Evolutionary conservation across 2,797 vertebrate species (phyloP), one percentile per base, ranked within the genome.

Genomic region (Spea hammondii): DNA sequence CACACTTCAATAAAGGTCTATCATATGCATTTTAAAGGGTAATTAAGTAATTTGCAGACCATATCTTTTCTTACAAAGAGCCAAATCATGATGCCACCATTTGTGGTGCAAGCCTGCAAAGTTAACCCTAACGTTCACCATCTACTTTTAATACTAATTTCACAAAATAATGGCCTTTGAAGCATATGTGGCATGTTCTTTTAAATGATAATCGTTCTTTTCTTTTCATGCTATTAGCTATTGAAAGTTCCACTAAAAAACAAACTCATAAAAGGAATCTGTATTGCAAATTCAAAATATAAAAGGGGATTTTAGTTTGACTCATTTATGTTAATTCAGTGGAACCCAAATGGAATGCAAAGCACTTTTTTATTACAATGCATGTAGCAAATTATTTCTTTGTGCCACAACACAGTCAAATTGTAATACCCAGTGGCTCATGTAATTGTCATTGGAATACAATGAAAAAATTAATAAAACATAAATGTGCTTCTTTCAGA

Each of bases 401-500:
- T 77, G 65, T 81, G 69, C 46, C 55, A 69, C 62, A 77, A 65
- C 60, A 48, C 49, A 54, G 54, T 67, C 70, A 77, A 62, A 77
- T 74, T 73, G 70, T 73, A 82, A 72, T 77, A 77, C 50, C 54
- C 75, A 82, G 75, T 82, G 75, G 71, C 74, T 82, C 70, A 77
- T 77, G 79, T 82, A 77, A 82, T 82, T 77, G 79, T 82, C 70
- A 73, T 72, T 77, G 75, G 75, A 71, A 77, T 55, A 82, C 70
- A 82, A 82, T 73, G 79, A 72, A 77, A 82, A 72, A 73, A 77
- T 77, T 74, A 82, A 82, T 82, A 74, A 77, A 54, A 82, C 70
- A 74, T 69, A 73, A 82, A 82, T 82, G 79, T 82, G 79, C 65
- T 77, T 77, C 79, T 77, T 77, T 73, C 65, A 73, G 79, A 82